These are phyloP conservation scores for Tangara arthus DNA, from an alignment of 2,797 vertebrate genomes.

Conservation along the genomic window DNA sequence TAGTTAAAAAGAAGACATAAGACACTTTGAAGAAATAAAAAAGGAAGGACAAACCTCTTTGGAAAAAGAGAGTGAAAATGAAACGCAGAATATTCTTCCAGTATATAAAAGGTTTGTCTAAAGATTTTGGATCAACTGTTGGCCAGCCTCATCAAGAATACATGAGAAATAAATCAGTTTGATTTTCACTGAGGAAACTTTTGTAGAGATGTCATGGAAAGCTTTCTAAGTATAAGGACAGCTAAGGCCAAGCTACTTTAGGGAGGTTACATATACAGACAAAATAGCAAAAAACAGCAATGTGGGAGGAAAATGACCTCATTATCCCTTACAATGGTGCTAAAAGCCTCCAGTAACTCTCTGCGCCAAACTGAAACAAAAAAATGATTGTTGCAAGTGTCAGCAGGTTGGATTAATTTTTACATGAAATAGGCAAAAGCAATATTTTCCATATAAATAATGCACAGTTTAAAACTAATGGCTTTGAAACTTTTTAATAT, in stretches of 20 bases:
- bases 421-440: conserved; percentile 8
- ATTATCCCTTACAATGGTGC: background rate
- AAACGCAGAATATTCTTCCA: background rate
- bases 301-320: background rate
- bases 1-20: background rate
- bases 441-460: conserved; percentile 24
- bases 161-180: background rate
- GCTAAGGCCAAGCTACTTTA: background rate
- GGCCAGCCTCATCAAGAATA: background rate
- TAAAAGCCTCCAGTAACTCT: background rate
- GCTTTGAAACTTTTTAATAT: background rate
- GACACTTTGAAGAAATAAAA: background rate
- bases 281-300: background rate
- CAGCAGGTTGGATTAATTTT: conserved; percentile 14
- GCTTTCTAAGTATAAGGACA: background rate
- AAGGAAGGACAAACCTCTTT: background rate
- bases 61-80: background rate
- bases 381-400: background rate
- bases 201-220: background rate
- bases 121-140: background rate
- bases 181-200: background rate
- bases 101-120: background rate
- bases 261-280: background rate
- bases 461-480: background rate
- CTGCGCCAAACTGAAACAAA: conserved; percentile 18